These are phyloP conservation scores for Ctenoplectra terminalis DNA, from an alignment of 1,140 invertebrate species.

Conservation along the genomic window DNA sequence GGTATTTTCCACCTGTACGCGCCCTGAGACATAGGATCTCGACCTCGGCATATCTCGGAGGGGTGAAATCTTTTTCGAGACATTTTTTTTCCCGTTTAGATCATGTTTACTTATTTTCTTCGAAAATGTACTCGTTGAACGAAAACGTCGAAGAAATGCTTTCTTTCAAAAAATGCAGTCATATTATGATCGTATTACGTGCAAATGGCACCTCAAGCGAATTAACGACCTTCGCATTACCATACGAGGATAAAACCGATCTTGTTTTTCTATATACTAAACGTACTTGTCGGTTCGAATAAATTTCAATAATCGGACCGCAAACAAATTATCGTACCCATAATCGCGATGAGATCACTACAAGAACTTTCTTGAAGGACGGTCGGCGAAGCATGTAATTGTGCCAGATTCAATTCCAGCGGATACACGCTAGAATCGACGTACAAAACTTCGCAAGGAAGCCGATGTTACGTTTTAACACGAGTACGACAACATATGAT, in stretches of 20 bases:
- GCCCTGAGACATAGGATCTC: constrained; percentile 18
- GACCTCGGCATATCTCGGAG: neutral
- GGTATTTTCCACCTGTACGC: constrained; percentile 63
- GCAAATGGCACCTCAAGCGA: neutral
- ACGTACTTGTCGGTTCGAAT: neutral
- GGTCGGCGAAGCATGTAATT: constrained; percentile 7
- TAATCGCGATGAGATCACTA: constrained; percentile 3
- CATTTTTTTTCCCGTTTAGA: neutral
- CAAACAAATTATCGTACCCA: constrained; percentile 7
- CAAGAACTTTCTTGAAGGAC: neutral
- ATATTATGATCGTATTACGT: neutral
- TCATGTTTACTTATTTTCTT: neutral
- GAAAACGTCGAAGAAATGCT: too few relatives aligned
- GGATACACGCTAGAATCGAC: neutral
- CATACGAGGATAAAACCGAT: neutral
- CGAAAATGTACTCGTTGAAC: neutral
- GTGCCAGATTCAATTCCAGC: neutral
- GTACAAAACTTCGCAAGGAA: neutral
- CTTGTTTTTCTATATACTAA: neutral
- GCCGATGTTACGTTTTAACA: too few relatives aligned
- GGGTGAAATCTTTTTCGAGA: neutral
- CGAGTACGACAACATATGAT: too few relatives aligned
- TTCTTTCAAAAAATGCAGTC: neutral
- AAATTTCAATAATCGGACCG: constrained; percentile 33
- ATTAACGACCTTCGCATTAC: constrained; percentile 17